Conservation (phyloP, 2,888 invertebrate species). For the Heliconius ismenius region DNA sequence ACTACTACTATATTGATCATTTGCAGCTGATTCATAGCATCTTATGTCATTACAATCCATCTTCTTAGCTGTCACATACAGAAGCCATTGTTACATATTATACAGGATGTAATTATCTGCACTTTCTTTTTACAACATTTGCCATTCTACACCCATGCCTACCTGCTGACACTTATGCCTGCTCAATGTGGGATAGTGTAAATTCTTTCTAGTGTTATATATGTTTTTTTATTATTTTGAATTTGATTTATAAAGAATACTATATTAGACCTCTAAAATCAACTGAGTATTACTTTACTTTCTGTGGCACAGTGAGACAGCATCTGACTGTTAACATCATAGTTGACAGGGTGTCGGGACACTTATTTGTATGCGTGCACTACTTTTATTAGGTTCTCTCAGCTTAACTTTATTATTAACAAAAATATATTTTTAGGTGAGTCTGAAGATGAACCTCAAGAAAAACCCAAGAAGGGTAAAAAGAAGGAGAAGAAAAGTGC, state of each 20-base stretch:
- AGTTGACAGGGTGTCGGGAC: too few species aligned
- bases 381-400: background rate
- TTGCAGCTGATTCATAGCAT: too few species aligned
- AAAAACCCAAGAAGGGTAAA: conserved; percentile 72
- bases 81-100: too few species aligned
- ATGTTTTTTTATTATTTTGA: background rate
- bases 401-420: background rate
- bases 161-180: too few species aligned
- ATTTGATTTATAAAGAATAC: background rate
- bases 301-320: too few species aligned
- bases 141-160: too few species aligned
- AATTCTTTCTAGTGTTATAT: background rate
- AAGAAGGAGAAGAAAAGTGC: conserved; percentile 81
- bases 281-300: background rate
- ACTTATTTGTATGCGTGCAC: background rate
- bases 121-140: too few species aligned
- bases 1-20: too few species aligned
- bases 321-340: too few species aligned
- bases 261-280: background rate
- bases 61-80: too few species aligned
- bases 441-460: conserved; percentile 71
- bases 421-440: conserved; percentile 55
- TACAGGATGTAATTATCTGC: too few species aligned
- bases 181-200: background rate
- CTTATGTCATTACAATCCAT: too few species aligned